Evolutionary conservation across 2,888 invertebrate species (phyloP), one percentile per base, ranked within the genome.

Genomic region (Papilio gigon): DNA sequence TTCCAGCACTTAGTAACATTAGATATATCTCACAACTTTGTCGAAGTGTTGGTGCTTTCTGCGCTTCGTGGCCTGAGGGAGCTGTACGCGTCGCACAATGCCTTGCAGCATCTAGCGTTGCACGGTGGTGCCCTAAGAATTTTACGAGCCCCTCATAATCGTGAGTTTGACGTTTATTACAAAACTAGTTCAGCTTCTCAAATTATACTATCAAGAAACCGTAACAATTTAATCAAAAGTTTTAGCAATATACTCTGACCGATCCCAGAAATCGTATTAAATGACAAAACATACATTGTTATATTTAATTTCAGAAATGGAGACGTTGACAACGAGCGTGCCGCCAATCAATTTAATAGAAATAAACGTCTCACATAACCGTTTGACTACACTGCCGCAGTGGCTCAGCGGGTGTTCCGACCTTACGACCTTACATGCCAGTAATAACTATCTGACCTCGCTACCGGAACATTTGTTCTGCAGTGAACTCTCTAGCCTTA

Each of bases 1-100:
- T 92, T 93, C 27, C 91, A 97, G 97, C 96, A 96, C 84, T 87
- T 97, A 74, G 96, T 95, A 58, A 95, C 96, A 75, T 85, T 97
- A 82, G 97, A 97, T 81, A 94, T 97, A 64, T 97, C 96, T 74
- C 95, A 97, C 88, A 97, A 97, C 82, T 94, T 94, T 74, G 96
- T 97, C 76, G 97, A 97, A 84, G 95, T 95, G 76, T 89, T 97
- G 78, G 97, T 97, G 79, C 92, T 97, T 76, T 95, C 95, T 64
- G 96, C 97, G 3, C 91, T 97, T 65, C 95, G 95, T 27, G 95
- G 96, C 71, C 89, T 97, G 62, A 94, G 96, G 77, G 94, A 94
- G 73, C 89, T 97, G 40, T 95, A 96, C 76, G 97, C 97, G 78
- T 95, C 95, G 30, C 93, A 95, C 82, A 97, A 97, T 85, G 90